These are phyloP conservation scores for Dendrocincla fuliginosa DNA, from an alignment of 2,797 vertebrate species.

Conservation along the genomic window DNA sequence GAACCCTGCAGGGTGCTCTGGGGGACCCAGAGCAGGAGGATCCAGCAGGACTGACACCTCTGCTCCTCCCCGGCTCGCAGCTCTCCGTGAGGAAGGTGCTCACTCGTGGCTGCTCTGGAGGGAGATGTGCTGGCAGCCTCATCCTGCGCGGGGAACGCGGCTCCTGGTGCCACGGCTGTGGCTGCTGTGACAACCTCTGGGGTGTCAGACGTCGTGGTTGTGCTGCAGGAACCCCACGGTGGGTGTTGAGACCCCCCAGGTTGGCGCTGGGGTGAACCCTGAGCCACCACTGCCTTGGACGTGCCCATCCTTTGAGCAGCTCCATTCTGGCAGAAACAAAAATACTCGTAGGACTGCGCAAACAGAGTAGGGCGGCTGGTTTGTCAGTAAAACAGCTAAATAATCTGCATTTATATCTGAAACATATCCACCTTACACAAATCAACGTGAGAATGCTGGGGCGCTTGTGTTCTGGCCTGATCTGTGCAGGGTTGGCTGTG, in stretches of 20 bases:
- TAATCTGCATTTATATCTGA: background rate
- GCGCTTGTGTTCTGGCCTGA: background rate
- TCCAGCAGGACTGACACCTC: fast-evolving
- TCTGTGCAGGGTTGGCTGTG: background rate
- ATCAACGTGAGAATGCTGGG: background rate
- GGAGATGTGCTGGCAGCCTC: background rate
- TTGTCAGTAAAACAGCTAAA: background rate
- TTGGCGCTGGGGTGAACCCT: fast-evolving
- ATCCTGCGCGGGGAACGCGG: fast-evolving
- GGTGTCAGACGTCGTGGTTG: fast-evolving
- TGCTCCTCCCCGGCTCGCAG: too few relatives aligned
- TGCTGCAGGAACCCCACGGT: fast-evolving
- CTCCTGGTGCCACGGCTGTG: background rate
- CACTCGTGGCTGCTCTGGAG: fast-evolving
- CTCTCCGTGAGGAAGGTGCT: fast-evolving
- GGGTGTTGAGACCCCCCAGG: fast-evolving
- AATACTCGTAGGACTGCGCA: background rate
- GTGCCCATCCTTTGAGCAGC: fast-evolving
- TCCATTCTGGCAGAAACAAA: background rate
- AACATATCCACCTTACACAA: background rate
- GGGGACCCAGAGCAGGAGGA: fast-evolving
- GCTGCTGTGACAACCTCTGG: fast-evolving
- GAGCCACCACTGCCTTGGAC: background rate
- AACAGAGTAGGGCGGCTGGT: background rate
- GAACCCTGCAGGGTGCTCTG: background rate